A percentile compares a stretch with the other conserved stretches of the same genome.
These are phyloP conservation scores for Cremastinae sp. DNA, from an alignment of 2,888 invertebrate genomes.

Conservation along the genomic window DNA sequence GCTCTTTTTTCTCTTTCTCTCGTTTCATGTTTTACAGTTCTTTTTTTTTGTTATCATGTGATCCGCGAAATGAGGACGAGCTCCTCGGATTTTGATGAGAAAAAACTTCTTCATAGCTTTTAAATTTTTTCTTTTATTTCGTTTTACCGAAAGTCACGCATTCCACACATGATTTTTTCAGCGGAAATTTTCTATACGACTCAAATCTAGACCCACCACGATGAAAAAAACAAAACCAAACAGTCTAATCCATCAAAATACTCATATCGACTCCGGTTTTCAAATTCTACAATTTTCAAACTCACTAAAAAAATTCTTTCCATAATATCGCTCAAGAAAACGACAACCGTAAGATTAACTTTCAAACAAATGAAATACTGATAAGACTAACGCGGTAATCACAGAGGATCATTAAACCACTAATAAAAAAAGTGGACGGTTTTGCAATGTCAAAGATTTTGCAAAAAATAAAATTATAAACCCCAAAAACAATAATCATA, in stretches of 20 bases:
- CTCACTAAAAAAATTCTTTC: neutral
- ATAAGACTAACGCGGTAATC: slow-evolving; percentile 16
- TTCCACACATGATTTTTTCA: neutral
- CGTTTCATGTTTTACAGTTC: slow-evolving; percentile 20
- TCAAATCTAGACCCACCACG: neutral
- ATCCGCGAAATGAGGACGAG: slow-evolving; percentile 48
- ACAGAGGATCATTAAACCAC: no score
- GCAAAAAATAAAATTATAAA: no score
- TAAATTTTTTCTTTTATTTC: slow-evolving; percentile 8
- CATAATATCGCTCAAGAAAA: neutral
- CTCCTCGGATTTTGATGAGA: neutral
- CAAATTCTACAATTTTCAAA: neutral
- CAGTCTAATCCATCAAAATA: neutral
- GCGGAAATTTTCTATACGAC: neutral
- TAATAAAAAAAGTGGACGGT: neutral
- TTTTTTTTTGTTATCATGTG: slow-evolving; percentile 44
- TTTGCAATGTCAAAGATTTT: no score
- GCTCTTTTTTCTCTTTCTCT: slow-evolving; percentile 36
- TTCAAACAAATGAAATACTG: slow-evolving; percentile 20
- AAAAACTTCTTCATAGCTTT: slow-evolving; percentile 14
- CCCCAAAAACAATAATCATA: neutral
- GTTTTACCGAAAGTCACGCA: slow-evolving; percentile 36
- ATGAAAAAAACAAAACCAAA: neutral
- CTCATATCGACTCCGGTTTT: neutral
- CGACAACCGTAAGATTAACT: neutral